Conservation (phyloP, 2,888 invertebrate genomes). For the Alviniconcha strummeri region DNA sequence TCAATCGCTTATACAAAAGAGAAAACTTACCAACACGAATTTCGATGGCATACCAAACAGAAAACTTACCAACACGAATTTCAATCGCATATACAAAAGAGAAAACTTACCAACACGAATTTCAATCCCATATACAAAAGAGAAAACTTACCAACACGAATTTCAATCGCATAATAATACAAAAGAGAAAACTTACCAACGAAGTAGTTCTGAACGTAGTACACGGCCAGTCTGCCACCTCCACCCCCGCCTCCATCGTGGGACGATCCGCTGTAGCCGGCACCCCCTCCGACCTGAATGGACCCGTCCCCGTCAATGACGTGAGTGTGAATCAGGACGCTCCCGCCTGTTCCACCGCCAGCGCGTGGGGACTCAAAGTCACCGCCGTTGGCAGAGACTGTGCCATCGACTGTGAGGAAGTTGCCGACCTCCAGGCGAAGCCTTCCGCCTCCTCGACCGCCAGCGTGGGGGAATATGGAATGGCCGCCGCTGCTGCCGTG, state of each 20-base stretch:
- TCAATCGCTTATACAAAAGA: too few species aligned
- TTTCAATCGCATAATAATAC: too few species aligned
- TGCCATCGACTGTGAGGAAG: conserved; percentile 56
- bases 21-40: too few species aligned
- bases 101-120: too few species aligned
- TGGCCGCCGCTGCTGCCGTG: conserved; percentile 62
- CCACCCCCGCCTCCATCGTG: conserved; percentile 57
- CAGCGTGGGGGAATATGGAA: conserved; percentile 54
- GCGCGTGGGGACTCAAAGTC: conserved; percentile 51
- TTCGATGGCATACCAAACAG: too few species aligned
- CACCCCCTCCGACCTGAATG: conserved; percentile 54
- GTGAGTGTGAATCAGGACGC: conserved; percentile 51
- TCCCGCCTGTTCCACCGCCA: conserved; percentile 63
- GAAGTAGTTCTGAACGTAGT: conserved; percentile 57
- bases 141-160: too few species aligned
- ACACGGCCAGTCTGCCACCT: conserved; percentile 56
- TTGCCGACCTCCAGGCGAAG: conserved; percentile 50
- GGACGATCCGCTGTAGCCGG: conserved; percentile 46
- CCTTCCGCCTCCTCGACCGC: conserved; percentile 54
- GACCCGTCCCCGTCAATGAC: conserved; percentile 56
- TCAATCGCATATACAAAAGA: too few species aligned
- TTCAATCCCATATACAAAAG: too few species aligned
- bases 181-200: conserved; percentile 51
- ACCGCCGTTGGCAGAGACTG: conserved; percentile 52
- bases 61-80: conserved; percentile 47